phyloP scores from a whole-genome alignment of 1,140 invertebrate species.

The Holotrichia oblita region DNA sequence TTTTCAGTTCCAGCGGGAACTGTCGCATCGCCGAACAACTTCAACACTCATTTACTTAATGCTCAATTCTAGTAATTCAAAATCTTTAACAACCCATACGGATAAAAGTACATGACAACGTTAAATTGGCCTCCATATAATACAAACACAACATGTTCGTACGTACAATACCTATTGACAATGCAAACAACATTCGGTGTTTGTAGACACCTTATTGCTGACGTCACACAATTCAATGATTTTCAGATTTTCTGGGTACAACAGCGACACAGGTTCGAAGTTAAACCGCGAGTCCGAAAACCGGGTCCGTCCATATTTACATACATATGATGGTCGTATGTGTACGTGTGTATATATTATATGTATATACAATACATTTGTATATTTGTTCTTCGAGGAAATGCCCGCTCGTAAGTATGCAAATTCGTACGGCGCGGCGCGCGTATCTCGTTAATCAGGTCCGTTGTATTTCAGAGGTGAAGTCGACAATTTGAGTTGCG shows the following conservation, averaged over 20 bases:
- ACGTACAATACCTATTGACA: background rate
- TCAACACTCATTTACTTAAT: too few relatives aligned
- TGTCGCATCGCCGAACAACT: too few relatives aligned
- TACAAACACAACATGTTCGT: background rate
- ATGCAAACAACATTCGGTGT: background rate
- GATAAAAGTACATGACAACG: too few relatives aligned
- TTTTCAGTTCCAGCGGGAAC: too few relatives aligned
- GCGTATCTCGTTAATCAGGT: slow-evolving; percentile 33
- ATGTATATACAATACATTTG: too few relatives aligned
- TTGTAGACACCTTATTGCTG: background rate
- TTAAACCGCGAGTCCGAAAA: background rate
- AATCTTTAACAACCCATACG: too few relatives aligned
- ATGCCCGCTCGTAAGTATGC: background rate
- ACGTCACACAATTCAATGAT: background rate
- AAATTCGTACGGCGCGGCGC: slow-evolving; percentile 5
- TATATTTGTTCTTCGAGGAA: slow-evolving; percentile 20
- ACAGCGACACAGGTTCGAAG: background rate
- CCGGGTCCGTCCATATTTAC: background rate
- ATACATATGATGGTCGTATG: background rate
- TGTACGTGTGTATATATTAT: background rate
- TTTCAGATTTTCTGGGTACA: background rate
- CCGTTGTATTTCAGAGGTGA: slow-evolving; percentile 25
- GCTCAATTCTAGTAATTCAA: too few relatives aligned
- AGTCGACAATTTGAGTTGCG: slow-evolving; percentile 23
- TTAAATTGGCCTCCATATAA: too few relatives aligned